Base-by-base conservation (phyloP, 2,888 invertebrate genomes). In the Rotaria magnacalcarata region DNA sequence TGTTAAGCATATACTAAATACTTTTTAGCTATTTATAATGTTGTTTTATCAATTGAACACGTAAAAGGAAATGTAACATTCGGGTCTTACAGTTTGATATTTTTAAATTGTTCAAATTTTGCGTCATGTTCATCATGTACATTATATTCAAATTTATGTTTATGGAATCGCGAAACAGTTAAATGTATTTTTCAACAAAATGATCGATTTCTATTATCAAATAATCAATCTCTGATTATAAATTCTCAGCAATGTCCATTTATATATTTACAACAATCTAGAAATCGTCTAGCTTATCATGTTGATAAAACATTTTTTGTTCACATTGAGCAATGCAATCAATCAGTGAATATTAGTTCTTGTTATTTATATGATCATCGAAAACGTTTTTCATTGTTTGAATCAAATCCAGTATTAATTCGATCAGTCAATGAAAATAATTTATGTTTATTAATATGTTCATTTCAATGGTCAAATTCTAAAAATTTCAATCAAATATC, bases 241-340 rank as follows among this genome's bases (percentile, higher is more conserved):
- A 47, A 47, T 80, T 3, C 21, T 47, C 21, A 80, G 3, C 47
- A 80, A 47, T 80, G 80, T 47, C 47, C 80, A 47, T 10, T 1
- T 43, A 47, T 47, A 3, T 80, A 80, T n/a, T 47, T 80, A 43
- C 4, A 10, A 24, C 24, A 80, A 24, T 14, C 43, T 11, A 11
- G 24, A 14, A 8, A 47, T 7, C 24, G 8, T 80, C 2, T 47
- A 11, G 7, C 16, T 47, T 43, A 80, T 80, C 8, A 24, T 24
- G 8, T 80, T 80, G 80, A 80, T 80, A 80, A 47, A 80, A 47
- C 4, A 47, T n/a, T 80, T 24, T 0, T 5, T 80, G 5, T 80
- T n/a, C 24, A 47, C n/a, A 80, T 80, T 47, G 80, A 80, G n/a
- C 80, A 80, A 80, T 80, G 80, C n/a, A 47, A 80, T 47, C 43